phyloP scores from a whole-genome alignment of 1,140 invertebrate species.

The Plectus sambesii region DNA sequence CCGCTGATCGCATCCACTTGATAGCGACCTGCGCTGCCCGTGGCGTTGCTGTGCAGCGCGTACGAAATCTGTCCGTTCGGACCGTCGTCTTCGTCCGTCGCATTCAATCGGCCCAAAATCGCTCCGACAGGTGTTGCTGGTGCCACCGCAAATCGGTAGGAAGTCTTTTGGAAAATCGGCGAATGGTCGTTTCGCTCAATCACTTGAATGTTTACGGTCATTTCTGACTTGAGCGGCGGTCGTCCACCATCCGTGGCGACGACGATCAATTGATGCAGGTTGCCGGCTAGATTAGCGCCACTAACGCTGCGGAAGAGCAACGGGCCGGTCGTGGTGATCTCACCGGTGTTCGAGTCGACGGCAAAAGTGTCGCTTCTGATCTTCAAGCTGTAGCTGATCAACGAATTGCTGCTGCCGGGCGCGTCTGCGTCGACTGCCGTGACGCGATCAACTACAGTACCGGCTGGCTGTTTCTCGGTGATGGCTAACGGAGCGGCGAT shows the following conservation, averaged over 20 bases:
- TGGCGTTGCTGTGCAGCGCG: too few species aligned
- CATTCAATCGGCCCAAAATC: background rate
- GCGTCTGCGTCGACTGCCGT: constrained; percentile 74
- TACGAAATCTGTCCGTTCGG: background rate
- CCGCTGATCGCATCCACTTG: too few species aligned
- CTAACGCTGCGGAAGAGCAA: constrained; percentile 64
- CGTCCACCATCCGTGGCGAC: constrained; percentile 68
- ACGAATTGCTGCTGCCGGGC: constrained; percentile 71
- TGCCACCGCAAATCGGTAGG: constrained; percentile 57
- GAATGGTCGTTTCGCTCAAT: constrained; percentile 79
- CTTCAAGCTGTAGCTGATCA: constrained; percentile 75
- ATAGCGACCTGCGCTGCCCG: too few species aligned
- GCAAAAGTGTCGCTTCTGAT: constrained; percentile 78
- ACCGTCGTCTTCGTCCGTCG: background rate
- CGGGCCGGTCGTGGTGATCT: constrained; percentile 69
- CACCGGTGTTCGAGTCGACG: constrained; percentile 75
- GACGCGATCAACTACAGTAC: constrained; percentile 72
- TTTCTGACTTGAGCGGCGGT: constrained; percentile 77
- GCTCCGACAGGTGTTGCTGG: constrained; percentile 47
- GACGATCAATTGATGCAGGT: constrained; percentile 76
- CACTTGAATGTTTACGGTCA: constrained; percentile 69
- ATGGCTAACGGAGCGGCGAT: constrained; percentile 73
- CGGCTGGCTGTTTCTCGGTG: constrained; percentile 63
- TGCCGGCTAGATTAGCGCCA: constrained; percentile 53
- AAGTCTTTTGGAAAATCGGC: constrained; percentile 63